Evolutionary conservation across 1,140 invertebrate genomes (phyloP).

Genomic region (Drosophila hydei): DNA sequence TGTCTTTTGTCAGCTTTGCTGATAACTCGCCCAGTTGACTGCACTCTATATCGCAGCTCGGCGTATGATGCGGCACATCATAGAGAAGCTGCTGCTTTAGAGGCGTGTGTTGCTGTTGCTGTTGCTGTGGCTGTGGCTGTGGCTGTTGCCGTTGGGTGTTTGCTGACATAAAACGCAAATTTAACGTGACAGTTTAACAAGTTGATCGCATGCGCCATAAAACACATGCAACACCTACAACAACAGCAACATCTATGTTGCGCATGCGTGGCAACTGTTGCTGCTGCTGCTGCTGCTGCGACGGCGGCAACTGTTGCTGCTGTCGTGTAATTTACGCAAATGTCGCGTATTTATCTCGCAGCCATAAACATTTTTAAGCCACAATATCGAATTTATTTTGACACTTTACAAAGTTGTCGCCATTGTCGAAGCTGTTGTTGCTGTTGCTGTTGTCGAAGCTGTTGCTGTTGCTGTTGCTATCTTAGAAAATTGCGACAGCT

Average conservation of each 20-base stretch:
- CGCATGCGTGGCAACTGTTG: constrained; percentile 35
- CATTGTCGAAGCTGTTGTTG: constrained; percentile 55
- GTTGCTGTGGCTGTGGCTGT: constrained; percentile 18
- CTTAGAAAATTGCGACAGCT: constrained; percentile 58
- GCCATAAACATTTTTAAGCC: constrained; percentile 82
- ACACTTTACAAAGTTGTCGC: constrained; percentile 81
- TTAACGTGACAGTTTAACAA: constrained; percentile 81
- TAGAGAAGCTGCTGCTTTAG: constrained; percentile 39
- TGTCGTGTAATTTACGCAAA: constrained; percentile 82
- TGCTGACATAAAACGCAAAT: constrained; percentile 77
- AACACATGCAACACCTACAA: constrained; percentile 80
- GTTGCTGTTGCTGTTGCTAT: constrained; percentile 41
- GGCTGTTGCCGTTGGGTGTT: constrained; percentile 27
- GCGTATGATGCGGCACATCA: constrained; percentile 48
- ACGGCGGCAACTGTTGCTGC: constrained; percentile 41
- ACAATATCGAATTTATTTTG: constrained; percentile 83
- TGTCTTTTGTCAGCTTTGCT: constrained; percentile 55
- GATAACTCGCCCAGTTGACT: constrained; percentile 69
- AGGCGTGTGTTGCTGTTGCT: constrained; percentile 14
- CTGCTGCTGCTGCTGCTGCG: constrained; percentile 17
- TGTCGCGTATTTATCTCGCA: constrained; percentile 77
- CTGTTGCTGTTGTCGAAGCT: constrained; percentile 30
- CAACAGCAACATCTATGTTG: constrained; percentile 59
- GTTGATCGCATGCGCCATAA: constrained; percentile 81
- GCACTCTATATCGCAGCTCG: constrained; percentile 51